A percentile compares a stretch with the other conserved stretches of the same genome.
These are phyloP conservation scores for Callionymus lyra DNA, from an alignment of 2,113 vertebrate genomes.

Conservation along the genomic window DNA sequence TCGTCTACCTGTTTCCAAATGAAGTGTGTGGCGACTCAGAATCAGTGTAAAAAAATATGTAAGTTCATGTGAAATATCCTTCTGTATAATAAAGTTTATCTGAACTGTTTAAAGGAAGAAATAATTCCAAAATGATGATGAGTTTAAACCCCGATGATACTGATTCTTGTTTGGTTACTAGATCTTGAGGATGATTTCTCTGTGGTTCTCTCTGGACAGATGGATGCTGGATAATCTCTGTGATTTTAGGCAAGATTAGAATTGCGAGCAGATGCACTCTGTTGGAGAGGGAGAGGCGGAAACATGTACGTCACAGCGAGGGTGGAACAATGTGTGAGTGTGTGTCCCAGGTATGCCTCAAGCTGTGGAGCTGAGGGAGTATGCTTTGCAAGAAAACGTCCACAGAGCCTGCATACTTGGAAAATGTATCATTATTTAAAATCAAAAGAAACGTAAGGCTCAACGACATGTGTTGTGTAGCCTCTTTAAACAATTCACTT, in stretches of 20 bases:
- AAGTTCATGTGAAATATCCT: constrained; percentile 63
- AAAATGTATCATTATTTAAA: too few species aligned
- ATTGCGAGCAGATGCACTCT: constrained; percentile 67
- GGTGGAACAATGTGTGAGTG: constrained; percentile 20
- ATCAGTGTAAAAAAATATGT: constrained; percentile 45
- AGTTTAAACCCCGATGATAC: too few species aligned
- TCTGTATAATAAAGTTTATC: constrained; percentile 62
- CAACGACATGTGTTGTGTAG: too few species aligned
- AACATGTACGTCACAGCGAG: constrained; percentile 35
- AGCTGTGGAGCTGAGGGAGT: too few species aligned
- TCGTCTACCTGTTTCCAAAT: constrained; percentile 38
- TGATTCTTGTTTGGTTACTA: constrained; percentile 18
- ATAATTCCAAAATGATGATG: too few species aligned
- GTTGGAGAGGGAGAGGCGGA: constrained; percentile 55
- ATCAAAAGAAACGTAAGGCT: too few species aligned
- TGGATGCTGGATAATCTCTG: constrained; percentile 69
- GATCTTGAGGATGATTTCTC: constrained; percentile 19
- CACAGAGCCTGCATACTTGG: too few species aligned
- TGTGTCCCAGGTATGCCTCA: too few species aligned
- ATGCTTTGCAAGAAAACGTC: too few species aligned
- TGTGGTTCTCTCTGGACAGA: constrained; percentile 52
- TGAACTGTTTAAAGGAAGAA: constrained; percentile 28
- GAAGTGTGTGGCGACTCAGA: constrained; percentile 37
- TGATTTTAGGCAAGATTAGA: constrained; percentile 75
- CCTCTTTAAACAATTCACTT: too few species aligned